Evolutionary conservation across 2,113 vertebrate genomes (phyloP), one percentile per base, ranked within the genome.

Genomic region (Felis catus): DNA sequence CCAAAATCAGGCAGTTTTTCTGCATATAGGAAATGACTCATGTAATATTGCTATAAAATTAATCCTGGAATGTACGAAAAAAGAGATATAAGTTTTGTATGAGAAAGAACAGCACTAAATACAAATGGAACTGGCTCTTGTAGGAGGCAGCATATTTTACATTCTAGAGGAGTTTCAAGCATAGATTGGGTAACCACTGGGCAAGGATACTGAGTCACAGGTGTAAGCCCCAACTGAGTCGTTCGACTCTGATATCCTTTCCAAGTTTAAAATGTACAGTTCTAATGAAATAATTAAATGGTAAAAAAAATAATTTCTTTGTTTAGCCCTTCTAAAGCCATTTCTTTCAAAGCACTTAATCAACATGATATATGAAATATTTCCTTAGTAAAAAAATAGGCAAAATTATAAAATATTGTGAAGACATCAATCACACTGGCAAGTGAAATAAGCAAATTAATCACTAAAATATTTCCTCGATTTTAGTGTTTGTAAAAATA

Each of bases 221-320:
- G 13, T 7, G 5, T 1, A n/a, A 48, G 15, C 4, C 25, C 1
- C 3, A 4, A 1, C 0, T 7, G 12, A 6, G 23, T 36, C 5
- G 8, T 0, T 51, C 36, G 16, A 27, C 45, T 58, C 8, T 53
- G 7, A 16, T 39, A 16, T 4, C 14, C 2, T n/a, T 51, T 48
- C 45, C 55, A 7, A 29, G 31, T 70, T 68, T 3, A 68, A 79
- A 61, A 51, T 4, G 9, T 53, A 73, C 12, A 48, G 6, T 36
- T 53, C 18, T 21, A 29, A 74, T 21, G 70, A 65, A 93, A 70
- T 73, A 31, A 84, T 68, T 48, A 53, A 87, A 19, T 19, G 39
- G 18, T 29, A 18, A 7, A 31, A 71, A 39, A 53, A 48, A 65
- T 36, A 70, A 86, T 70, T 36, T 45, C 51, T 70, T 85, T 31